Conservation (phyloP, 2,113 vertebrate species). For the Elgaria multicarinata region DNA sequence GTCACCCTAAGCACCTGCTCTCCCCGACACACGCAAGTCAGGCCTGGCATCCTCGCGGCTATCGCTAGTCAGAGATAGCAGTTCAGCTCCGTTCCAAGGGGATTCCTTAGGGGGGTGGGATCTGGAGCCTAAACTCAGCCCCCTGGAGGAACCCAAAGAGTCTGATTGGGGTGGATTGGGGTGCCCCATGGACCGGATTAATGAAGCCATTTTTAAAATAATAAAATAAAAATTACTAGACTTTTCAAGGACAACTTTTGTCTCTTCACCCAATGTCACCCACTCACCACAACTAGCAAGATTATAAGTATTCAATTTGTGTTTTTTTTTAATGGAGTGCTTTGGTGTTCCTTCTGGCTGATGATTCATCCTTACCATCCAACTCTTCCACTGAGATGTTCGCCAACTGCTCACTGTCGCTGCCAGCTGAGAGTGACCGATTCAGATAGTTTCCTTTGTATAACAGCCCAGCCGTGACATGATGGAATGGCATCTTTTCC, state of each 20-base stretch:
- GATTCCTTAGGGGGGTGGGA: no score
- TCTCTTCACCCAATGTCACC: not conserved
- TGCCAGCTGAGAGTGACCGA: constrained; percentile 92
- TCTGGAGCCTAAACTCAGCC: no score
- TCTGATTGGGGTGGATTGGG: no score
- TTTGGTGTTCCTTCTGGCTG: not conserved
- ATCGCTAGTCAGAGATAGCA: no score
- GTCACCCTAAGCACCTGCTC: no score
- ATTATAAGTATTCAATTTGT: not conserved
- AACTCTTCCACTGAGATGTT: constrained; percentile 97
- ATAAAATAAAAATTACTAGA: not conserved
- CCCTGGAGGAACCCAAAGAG: no score
- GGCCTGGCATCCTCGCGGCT: no score
- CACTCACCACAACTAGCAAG: not conserved
- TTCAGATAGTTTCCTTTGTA: constrained; percentile 99
- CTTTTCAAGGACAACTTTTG: not conserved
- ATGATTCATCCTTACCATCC: constrained; percentile 83
- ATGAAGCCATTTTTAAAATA: no score
- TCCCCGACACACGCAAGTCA: no score
- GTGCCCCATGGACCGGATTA: no score
- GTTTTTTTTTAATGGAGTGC: not conserved
- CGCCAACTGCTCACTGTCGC: constrained; percentile 93
- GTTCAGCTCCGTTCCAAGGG: no score
- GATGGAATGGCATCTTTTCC: constrained; percentile 99
- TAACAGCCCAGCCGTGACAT: constrained; percentile 96